Evolutionary conservation across 1,140 invertebrate genomes (phyloP).

Genomic region (Papilio aristodemus): DNA sequence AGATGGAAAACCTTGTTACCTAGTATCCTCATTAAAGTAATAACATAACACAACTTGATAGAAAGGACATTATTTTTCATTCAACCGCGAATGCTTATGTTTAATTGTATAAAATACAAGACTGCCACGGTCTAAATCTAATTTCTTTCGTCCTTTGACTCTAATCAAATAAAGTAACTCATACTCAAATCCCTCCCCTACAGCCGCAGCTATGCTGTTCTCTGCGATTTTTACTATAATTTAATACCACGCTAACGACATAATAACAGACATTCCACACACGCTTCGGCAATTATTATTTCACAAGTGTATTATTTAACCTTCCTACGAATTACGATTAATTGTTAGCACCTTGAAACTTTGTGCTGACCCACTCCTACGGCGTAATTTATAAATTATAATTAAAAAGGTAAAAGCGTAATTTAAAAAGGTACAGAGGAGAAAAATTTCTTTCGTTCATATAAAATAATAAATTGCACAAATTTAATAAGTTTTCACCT

Average conservation of each 20-base stretch:
- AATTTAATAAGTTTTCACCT: too few relatives aligned
- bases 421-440: neutral
- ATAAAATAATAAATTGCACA: too few relatives aligned
- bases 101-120: neutral
- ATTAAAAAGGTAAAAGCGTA: slow-evolving; percentile 4
- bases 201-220: neutral
- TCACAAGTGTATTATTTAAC: slow-evolving; percentile 31
- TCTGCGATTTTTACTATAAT: slow-evolving; percentile 18
- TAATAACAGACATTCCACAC: slow-evolving; percentile 31
- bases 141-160: neutral
- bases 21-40: neutral
- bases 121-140: neutral
- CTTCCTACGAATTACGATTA: slow-evolving; percentile 29
- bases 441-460: too few relatives aligned
- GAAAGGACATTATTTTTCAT: too few relatives aligned
- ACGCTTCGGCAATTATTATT: slow-evolving; percentile 28
- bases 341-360: slow-evolving; percentile 31
- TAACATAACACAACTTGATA: neutral
- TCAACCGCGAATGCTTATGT: too few relatives aligned
- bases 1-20: slow-evolving; percentile 1
- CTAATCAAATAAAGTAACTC: slow-evolving; percentile 7
- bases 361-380: slow-evolving; percentile 10
- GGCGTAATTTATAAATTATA: slow-evolving; percentile 13
- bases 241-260: slow-evolving; percentile 27
- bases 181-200: neutral